Percentiles rank a stretch among this genome's conserved stretches.
Evolutionary conservation across 2,888 invertebrate genomes (phyloP).

Genomic region (Eueremaeus valkanovi): DNA sequence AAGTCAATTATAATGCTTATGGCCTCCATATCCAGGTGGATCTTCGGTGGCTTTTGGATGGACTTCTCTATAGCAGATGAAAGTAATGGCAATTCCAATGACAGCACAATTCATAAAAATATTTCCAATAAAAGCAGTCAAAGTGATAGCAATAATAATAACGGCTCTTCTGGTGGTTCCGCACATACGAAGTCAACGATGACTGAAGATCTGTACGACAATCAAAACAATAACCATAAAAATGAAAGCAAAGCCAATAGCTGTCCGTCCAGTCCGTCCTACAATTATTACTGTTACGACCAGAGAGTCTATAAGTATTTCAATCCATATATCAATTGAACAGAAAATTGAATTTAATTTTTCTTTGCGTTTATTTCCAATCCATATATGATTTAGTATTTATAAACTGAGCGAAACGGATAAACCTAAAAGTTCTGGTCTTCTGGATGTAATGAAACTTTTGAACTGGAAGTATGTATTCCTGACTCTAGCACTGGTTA

Average conservation of each 20-base stretch:
- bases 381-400: background rate
- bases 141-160: background rate
- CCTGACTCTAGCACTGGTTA: background rate
- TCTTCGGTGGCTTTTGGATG: no score
- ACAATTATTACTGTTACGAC: slow-evolving; percentile 2
- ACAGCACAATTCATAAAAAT: no score
- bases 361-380: background rate
- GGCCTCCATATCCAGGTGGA: no score
- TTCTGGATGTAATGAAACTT: background rate
- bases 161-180: background rate
- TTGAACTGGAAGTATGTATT: background rate
- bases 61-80: no score
- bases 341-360: background rate
- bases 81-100: no score
- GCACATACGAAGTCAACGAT: background rate
- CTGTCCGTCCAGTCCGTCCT: background rate
- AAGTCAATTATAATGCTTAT: no score
- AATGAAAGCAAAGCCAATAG: background rate
- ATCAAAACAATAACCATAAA: background rate
- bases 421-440: background rate
- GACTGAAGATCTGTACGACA: background rate
- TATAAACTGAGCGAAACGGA: background rate
- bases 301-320: background rate
- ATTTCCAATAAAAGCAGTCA: no score
- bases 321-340: background rate